Conservation (phyloP, 1,140 invertebrate genomes). For the Heterodera carotae region DNA sequence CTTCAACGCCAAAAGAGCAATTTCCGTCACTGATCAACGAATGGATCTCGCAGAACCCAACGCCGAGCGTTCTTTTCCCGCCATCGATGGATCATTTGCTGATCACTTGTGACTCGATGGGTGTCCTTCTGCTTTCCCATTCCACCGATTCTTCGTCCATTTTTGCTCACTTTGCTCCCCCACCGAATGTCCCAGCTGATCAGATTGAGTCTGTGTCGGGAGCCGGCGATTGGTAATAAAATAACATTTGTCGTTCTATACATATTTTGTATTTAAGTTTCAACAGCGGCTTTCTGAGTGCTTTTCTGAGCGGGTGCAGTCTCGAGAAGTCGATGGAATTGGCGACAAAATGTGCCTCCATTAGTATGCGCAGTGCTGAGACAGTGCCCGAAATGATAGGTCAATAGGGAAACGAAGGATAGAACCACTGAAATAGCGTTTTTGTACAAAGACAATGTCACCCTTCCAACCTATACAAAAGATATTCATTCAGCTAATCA, state of each 20-base stretch:
- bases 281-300: conserved; percentile 41
- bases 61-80: background rate
- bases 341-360: conserved; percentile 33
- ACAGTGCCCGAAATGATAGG: conserved; percentile 30
- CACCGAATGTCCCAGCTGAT: conserved; percentile 30
- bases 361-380: conserved; percentile 23
- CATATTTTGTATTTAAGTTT: conserved; percentile 38
- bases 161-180: conserved; percentile 10
- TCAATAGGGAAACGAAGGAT: background rate
- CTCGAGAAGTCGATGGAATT: conserved; percentile 30
- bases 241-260: conserved; percentile 6
- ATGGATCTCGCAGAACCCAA: conserved; percentile 12
- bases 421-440: too few relatives aligned
- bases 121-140: conserved; percentile 27
- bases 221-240: conserved; percentile 51
- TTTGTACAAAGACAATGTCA: too few relatives aligned
- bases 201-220: conserved; percentile 57
- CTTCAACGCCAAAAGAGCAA: background rate
- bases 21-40: conserved; percentile 3
- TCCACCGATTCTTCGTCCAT: background rate
- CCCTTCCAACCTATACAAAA: too few relatives aligned
- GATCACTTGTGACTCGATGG: conserved; percentile 32
- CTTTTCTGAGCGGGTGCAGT: conserved; percentile 10
- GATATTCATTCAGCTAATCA: too few relatives aligned
- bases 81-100: conserved; percentile 18